phyloP scores from a whole-genome alignment of 37 sponge, comb jelly and placozoan species.

The Aplysina aerophoba region DNA sequence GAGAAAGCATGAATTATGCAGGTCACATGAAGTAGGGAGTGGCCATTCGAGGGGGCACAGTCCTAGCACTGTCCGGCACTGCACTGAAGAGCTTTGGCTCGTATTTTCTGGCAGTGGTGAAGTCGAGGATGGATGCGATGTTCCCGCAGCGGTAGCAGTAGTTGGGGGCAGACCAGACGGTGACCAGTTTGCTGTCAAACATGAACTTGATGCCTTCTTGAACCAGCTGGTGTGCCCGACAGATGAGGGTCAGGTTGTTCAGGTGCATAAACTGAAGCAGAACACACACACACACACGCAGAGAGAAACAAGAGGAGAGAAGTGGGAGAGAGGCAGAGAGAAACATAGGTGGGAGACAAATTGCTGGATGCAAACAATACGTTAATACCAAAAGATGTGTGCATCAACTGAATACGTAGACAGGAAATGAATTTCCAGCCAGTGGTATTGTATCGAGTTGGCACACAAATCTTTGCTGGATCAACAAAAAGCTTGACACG shows the following conservation, averaged over 20 bases:
- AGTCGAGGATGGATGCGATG: constrained; percentile 92
- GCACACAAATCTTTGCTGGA: no score
- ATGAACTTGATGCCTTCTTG: constrained; percentile 99
- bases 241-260: constrained; percentile 91
- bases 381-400: no score
- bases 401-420: no score
- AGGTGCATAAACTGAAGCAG: constrained; percentile 89
- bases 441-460: no score
- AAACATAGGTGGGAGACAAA: no score
- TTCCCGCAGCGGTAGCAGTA: constrained; percentile 99
- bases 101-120: constrained; percentile 43
- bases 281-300: no score
- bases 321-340: not conserved
- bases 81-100: constrained; percentile 92
- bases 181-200: constrained; percentile 96
- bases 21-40: constrained; percentile 97
- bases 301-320: no score
- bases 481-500: no score
- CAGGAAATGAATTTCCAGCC: no score
- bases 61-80: constrained; percentile 90
- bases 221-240: constrained; percentile 98
- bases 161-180: constrained; percentile 99
- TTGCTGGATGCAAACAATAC: no score
- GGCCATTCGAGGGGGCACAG: constrained; percentile 83
- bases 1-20: not conserved